phyloP scores from a whole-genome alignment of 30 jellyfish, hydroid and myxozoan genomes.

The Morbakka virulenta region DNA sequence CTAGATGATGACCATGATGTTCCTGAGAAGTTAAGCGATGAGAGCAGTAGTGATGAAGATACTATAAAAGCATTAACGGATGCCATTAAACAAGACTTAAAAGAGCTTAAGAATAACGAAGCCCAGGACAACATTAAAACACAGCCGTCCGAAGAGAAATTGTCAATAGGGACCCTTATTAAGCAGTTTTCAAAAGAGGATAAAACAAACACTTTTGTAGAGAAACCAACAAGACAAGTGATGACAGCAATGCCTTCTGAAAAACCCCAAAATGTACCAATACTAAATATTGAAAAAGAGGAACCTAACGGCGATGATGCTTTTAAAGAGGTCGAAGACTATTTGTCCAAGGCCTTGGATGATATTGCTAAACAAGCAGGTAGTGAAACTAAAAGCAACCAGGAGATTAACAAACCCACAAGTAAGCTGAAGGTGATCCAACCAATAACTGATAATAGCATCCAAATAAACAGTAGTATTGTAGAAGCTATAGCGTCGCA shows the following conservation, averaged over 20 bases:
- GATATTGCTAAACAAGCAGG: slow-evolving; percentile 77
- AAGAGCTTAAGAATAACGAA: slow-evolving; percentile 31
- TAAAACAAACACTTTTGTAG: no score
- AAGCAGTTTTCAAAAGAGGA: no score
- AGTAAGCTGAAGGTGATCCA: background rate
- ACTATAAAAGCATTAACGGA: slow-evolving; percentile 78
- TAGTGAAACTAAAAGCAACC: slow-evolving; percentile 34
- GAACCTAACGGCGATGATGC: slow-evolving; percentile 59
- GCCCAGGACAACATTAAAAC: no score
- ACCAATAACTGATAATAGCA: slow-evolving; percentile 14
- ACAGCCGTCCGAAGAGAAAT: no score
- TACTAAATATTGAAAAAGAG: slow-evolving; percentile 20
- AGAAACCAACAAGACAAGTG: slow-evolving; percentile 33
- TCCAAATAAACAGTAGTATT: no score
- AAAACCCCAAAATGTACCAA: slow-evolving; percentile 16
- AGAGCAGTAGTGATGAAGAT: slow-evolving; percentile 38
- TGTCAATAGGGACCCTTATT: no score
- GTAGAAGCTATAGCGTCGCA: background rate
- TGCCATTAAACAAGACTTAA: slow-evolving; percentile 80
- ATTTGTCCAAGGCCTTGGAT: slow-evolving; percentile 84
- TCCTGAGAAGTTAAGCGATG: slow-evolving; percentile 16
- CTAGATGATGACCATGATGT: background rate
- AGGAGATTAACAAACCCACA: background rate
- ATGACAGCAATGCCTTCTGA: no score
- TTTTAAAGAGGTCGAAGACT: slow-evolving; percentile 85